A percentile compares a stretch with the other conserved stretches of the same genome.
phyloP scores from a whole-genome alignment of 2,888 invertebrate species.

The Halocaridina rubra region DNA sequence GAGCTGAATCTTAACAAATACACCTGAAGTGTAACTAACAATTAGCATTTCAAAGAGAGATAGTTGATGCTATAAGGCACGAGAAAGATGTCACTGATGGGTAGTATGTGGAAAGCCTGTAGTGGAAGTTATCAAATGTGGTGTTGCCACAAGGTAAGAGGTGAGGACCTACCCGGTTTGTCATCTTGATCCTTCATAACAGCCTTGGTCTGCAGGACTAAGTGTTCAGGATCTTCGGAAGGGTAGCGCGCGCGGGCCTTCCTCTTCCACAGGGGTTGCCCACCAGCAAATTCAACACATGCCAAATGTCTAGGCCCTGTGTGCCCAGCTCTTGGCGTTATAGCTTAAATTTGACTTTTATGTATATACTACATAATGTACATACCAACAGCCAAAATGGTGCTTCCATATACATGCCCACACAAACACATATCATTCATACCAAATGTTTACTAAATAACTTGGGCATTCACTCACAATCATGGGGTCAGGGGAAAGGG shows the following conservation, averaged over 20 bases:
- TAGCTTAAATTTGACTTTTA: background rate
- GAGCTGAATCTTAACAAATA: too few species aligned
- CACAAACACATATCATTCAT: too few species aligned
- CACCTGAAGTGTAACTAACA: too few species aligned
- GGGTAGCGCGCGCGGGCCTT: slow-evolving; percentile 46
- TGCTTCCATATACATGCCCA: background rate
- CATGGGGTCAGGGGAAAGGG: slow-evolving; percentile 31
- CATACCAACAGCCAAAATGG: background rate
- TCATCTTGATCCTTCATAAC: slow-evolving; percentile 17
- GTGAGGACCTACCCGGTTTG: slow-evolving; percentile 54
- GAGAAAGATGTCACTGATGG: too few species aligned
- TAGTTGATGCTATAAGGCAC: too few species aligned
- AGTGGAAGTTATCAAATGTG: too few species aligned
- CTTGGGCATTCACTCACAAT: slow-evolving; percentile 27
- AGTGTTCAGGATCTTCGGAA: slow-evolving; percentile 49
- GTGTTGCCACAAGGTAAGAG: background rate
- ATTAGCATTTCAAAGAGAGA: too few species aligned
- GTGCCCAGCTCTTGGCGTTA: slow-evolving; percentile 15
- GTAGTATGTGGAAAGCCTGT: too few species aligned
- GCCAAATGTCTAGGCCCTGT: slow-evolving; percentile 59
- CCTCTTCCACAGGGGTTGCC: slow-evolving; percentile 56
- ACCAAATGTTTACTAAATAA: too few species aligned
- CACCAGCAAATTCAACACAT: slow-evolving; percentile 58
- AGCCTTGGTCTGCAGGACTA: slow-evolving; percentile 20
- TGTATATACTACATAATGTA: background rate